Evolutionary conservation across 2,888 invertebrate genomes (phyloP).

Genomic region (Alloplasta piceator): DNA sequence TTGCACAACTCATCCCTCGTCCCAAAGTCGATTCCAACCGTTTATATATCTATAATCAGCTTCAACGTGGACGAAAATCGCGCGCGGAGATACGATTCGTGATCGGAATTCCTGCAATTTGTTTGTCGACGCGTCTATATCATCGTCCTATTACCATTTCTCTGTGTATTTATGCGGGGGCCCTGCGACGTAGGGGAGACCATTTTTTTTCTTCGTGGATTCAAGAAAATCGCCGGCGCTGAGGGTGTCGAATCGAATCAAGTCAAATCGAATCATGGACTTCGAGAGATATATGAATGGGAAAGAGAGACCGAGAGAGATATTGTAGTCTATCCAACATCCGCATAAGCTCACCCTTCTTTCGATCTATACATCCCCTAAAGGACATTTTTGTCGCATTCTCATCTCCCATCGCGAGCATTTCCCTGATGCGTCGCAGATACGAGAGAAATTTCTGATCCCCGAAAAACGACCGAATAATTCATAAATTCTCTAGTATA

Average conservation of each 20-base stretch:
- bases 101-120: constrained; percentile 50
- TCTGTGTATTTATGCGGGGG: constrained; percentile 32
- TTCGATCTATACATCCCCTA: constrained; percentile 45
- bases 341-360: constrained; percentile 26
- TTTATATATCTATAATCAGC: constrained; percentile 9
- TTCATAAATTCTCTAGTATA: no score
- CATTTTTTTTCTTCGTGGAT: constrained; percentile 25
- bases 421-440: no score
- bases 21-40: neutral
- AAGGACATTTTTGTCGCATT: constrained; percentile 19
- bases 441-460: no score
- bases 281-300: neutral
- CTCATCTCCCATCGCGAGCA: no score
- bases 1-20: constrained; percentile 45
- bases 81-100: constrained; percentile 44
- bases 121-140: constrained; percentile 46
- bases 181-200: neutral
- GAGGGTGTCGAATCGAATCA: constrained; percentile 56
- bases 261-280: constrained; percentile 56
- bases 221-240: constrained; percentile 13
- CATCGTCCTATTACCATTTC: constrained; percentile 37
- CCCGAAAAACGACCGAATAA: no score
- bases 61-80: constrained; percentile 1
- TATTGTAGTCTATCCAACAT: constrained; percentile 20
- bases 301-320: constrained; percentile 21